These are phyloP conservation scores for Acanthiza pusilla DNA, from an alignment of 2,797 vertebrate species.

Conservation along the genomic window DNA sequence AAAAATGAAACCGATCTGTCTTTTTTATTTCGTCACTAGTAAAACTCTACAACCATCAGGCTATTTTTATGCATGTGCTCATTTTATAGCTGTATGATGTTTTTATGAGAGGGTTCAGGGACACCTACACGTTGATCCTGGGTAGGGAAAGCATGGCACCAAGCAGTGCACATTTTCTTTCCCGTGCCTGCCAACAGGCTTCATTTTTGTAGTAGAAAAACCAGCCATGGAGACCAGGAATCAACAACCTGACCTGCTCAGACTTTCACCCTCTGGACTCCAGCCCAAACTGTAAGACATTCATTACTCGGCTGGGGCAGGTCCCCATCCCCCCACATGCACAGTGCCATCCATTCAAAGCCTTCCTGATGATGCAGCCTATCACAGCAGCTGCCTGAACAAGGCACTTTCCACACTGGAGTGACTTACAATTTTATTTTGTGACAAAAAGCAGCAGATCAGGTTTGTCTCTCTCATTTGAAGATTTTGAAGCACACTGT, in stretches of 20 bases:
- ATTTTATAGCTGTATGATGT: neutral
- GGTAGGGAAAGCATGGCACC: neutral
- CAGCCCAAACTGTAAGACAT: neutral
- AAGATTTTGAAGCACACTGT: neutral
- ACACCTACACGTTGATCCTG: neutral
- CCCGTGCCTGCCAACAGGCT: neutral
- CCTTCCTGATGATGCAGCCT: neutral
- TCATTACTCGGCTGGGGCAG: neutral
- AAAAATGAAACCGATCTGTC: neutral
- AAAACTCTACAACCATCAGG: neutral
- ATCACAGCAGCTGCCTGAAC: neutral
- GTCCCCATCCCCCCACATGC: neutral
- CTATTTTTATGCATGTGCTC: neutral
- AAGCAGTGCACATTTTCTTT: neutral
- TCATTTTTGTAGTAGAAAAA: neutral
- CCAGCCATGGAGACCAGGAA: neutral
- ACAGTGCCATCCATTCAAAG: neutral
- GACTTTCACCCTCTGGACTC: conserved; percentile 1
- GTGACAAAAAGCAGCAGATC: neutral
- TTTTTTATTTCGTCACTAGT: neutral
- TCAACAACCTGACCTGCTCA: neutral
- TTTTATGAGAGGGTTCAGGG: neutral
- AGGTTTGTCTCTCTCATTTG: neutral
- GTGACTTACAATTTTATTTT: neutral
- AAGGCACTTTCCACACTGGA: neutral